Conservation (phyloP, 1,140 invertebrate species). For the Drosophila tani region DNA sequence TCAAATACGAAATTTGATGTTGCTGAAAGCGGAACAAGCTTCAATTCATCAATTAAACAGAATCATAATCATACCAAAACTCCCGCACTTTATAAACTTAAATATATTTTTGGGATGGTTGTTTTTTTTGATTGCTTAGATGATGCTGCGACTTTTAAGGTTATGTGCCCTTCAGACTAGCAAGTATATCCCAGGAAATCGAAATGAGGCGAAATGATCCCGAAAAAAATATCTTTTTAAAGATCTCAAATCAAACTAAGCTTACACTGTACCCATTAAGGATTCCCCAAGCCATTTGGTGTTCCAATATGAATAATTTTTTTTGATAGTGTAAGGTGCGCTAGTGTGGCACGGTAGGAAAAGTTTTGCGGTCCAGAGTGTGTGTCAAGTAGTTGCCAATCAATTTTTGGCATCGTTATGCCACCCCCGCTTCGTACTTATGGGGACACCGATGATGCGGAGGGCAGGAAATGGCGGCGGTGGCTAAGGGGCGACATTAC, state of each 20-base stretch:
- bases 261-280: background rate
- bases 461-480: background rate
- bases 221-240: no score
- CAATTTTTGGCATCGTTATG: constrained; percentile 73
- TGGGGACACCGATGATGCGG: constrained; percentile 6
- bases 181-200: no score
- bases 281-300: background rate
- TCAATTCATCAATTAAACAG: constrained; percentile 70
- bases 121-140: no score
- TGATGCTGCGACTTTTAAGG: no score
- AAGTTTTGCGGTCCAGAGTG: constrained; percentile 30
- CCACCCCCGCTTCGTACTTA: constrained; percentile 43
- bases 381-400: constrained; percentile 77
- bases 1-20: constrained; percentile 37
- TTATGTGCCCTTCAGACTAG: no score
- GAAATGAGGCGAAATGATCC: background rate
- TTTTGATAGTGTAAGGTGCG: constrained; percentile 8
- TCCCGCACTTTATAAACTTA: background rate
- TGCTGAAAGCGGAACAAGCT: constrained; percentile 37
- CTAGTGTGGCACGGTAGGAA: constrained; percentile 9
- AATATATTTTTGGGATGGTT: no score
- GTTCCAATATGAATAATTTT: background rate
- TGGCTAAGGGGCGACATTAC: constrained; percentile 8
- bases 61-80: constrained; percentile 45
- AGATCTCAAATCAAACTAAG: no score